Evolutionary conservation across 1,140 invertebrate genomes (phyloP).

Genomic region (Drosophila quadrilineata): DNA sequence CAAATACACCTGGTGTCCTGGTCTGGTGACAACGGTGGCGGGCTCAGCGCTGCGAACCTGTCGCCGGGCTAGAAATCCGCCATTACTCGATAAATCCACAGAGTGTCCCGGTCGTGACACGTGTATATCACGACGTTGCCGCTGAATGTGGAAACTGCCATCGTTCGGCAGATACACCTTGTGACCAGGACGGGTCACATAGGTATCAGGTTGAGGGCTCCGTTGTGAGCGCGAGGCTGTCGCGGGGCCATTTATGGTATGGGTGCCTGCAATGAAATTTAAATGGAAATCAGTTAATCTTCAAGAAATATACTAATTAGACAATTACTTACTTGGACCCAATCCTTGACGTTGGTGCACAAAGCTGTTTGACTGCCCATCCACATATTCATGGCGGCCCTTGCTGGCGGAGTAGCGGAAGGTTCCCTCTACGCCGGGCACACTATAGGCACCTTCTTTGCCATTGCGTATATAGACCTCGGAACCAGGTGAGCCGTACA

Average conservation of each 20-base stretch:
- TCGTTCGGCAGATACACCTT: too few species aligned
- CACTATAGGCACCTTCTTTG: not conserved
- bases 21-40: too few species aligned
- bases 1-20: too few species aligned
- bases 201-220: conserved; percentile 38
- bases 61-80: conserved; percentile 9
- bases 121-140: not conserved
- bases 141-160: too few species aligned
- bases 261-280: conserved; percentile 3
- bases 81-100: conserved; percentile 8
- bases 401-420: not conserved
- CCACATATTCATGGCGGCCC: not conserved
- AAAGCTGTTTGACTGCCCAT: not conserved
- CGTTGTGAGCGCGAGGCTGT: conserved; percentile 27
- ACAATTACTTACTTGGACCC: not conserved
- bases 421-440: not conserved
- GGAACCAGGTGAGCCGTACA: not conserved
- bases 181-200: too few species aligned
- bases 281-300: not conserved
- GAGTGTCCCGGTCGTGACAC: conserved; percentile 11
- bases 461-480: not conserved
- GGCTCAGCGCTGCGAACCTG: conserved; percentile 34
- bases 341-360: not conserved
- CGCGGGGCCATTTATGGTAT: conserved; percentile 39
- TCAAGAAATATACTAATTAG: too few species aligned